Evolutionary conservation across 23 tunicate species (phyloP).

Genomic region (Halocynthia aurantium): DNA sequence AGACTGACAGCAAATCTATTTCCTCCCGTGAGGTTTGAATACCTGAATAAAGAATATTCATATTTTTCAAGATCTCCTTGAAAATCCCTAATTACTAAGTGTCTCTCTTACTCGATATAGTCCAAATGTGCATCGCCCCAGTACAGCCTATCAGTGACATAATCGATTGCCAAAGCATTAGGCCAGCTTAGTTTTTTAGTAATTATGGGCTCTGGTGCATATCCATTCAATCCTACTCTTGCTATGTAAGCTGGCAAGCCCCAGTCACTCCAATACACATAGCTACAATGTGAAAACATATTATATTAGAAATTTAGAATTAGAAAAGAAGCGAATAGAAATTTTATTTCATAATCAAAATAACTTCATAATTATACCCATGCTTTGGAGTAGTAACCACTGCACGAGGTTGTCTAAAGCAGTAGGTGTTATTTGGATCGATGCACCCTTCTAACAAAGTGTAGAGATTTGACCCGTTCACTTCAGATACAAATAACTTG

Average conservation of each 20-base stretch:
- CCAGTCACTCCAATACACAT: slow-evolving; percentile 67
- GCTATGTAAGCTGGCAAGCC: slow-evolving; percentile 70
- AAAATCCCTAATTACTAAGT: background rate
- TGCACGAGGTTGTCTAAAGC: slow-evolving; percentile 59
- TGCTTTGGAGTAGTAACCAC: slow-evolving; percentile 61
- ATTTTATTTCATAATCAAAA: background rate
- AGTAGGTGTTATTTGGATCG: slow-evolving; percentile 66
- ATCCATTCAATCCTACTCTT: slow-evolving; percentile 79
- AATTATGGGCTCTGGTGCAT: slow-evolving; percentile 34
- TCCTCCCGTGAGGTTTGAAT: slow-evolving; percentile 25
- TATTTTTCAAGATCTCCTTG: background rate
- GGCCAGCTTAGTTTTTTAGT: slow-evolving; percentile 60
- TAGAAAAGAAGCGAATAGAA: background rate
- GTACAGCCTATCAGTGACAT: slow-evolving; percentile 74
- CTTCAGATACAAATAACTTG: slow-evolving; percentile 64
- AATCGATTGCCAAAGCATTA: slow-evolving; percentile 64
- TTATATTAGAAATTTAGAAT: no score
- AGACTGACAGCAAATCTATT: slow-evolving; percentile 8
- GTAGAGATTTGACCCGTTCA: slow-evolving; percentile 58
- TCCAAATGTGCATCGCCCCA: slow-evolving; percentile 74
- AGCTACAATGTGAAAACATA: slow-evolving; percentile 14
- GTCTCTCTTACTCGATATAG: slow-evolving; percentile 53
- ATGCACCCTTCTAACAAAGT: slow-evolving; percentile 63
- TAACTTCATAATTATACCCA: slow-evolving; percentile 28
- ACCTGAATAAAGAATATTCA: background rate